Percentiles rank a stretch among this genome's conserved stretches.
Conservation (phyloP, 2,797 vertebrate genomes). For the Lagorchestes hirsutus region DNA sequence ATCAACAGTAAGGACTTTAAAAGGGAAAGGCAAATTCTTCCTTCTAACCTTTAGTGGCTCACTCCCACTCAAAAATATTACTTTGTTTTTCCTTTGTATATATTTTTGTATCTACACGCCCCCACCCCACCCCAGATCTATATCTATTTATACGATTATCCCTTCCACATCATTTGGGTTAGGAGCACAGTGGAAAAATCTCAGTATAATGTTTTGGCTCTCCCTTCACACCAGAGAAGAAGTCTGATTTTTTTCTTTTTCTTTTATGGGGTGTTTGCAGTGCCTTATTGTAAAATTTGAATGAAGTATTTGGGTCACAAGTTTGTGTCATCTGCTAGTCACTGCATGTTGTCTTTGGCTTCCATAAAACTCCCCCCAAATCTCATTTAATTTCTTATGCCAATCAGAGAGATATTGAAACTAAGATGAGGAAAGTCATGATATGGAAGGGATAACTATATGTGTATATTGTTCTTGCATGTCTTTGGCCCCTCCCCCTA, state of each 20-base stretch:
- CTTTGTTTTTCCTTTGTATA: neutral
- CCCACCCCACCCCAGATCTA: no score
- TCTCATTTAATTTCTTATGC: neutral
- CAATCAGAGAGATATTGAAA: neutral
- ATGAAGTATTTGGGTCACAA: neutral
- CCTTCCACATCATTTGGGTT: neutral
- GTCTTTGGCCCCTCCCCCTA: neutral
- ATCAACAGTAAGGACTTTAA: neutral
- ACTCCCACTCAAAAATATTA: neutral
- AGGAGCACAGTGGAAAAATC: neutral
- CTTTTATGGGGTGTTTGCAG: neutral
- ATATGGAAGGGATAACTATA: neutral
- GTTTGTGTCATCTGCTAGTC: neutral
- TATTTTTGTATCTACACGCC: neutral
- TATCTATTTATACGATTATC: neutral
- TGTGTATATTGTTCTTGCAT: neutral
- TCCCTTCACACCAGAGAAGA: neutral
- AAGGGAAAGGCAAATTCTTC: neutral
- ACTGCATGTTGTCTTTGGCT: neutral
- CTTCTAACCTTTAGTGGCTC: neutral
- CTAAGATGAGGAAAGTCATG: neutral
- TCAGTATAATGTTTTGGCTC: neutral
- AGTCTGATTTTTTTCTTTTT: neutral
- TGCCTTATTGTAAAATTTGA: neutral
- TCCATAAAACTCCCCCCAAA: neutral